Base-by-base conservation (phyloP, 2,113 vertebrate species). In the Chamaetylas fuelleborni region DNA sequence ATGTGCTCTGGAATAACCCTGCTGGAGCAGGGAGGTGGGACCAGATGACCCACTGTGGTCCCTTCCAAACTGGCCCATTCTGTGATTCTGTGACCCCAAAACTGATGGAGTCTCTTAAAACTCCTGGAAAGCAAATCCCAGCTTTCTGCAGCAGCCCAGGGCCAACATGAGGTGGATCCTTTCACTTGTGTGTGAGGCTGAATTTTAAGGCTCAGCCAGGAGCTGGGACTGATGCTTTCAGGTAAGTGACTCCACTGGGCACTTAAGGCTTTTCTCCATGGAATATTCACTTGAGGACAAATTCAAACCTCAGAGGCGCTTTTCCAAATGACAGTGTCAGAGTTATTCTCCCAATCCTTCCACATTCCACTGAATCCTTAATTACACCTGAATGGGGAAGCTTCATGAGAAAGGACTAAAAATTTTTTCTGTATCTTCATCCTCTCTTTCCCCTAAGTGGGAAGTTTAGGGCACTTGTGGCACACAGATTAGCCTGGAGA, bases 331-430 rank as follows among this genome's bases (percentile, higher is more conserved):
- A 62, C 1, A 8, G 28, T 7, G 24, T 53, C 1, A 1, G 42
- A 72, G 7, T 47, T 31, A 50, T 36, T 34, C 60, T 56, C 7
- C 7, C 0, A 3, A 56, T 25, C 43, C 23, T 38, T 19, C 25
- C 29, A 40, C 0, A 3, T 40, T n/a, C 40, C 70, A 73, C 11
- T 7, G 34, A 64, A 40, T 5, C 8, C 33, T 40, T 42, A 45
- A 65, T 38, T 36, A 72, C 11, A 73, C 5, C 8, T 0, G 0
- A 69, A 81, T 5, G 36, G 29, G 11, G 29, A 86, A 85, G 10
- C 15, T 56, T 36, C 40, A 31, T 4, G 23, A 91, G 28, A 66
- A 86, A 88, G 28, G 57, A 79, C 16, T 48, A 25, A 62, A 43
- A 74, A 20, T 7, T 22, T 38, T 7, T n/a, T 42, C 45, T 29